Base-by-base conservation (phyloP, 2,797 vertebrate genomes). In the Fratercula arctica region DNA sequence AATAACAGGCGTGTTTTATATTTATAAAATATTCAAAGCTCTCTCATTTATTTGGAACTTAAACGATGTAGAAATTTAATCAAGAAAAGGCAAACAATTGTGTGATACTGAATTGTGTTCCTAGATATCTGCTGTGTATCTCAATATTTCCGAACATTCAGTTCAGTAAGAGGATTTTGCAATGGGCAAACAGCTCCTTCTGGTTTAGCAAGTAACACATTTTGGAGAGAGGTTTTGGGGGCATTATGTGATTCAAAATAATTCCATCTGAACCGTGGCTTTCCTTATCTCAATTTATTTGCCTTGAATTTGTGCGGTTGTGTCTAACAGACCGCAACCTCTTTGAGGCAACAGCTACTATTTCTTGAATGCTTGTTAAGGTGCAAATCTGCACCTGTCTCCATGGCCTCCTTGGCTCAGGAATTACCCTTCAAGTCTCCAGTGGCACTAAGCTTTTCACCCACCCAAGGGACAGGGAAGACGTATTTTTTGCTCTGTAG, bases 241-340 rank as follows among this genome's bases (percentile, higher is more conserved):
- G 4, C 1, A 2, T 45, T 28, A 10, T 28, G 13, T 69, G 66
- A 43, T 54, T 75, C 59, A 7, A 11, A 39, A 39, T 23, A 79
- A 67, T 61, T 69, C 69, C 45, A 41, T 45, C 28, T 66, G 60
- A 83, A 7, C n/a, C 28, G 16, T 41, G 77, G 21, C 16, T 94
- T 85, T 69, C 35, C 51, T 70, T 33, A 9, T 29, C 21, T 69
- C 51, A 5, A 4, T 25, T 64, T 46, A 25, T 70, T 60, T 77
- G 48, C 56, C 29, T 76, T 41, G 45, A 23, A 11, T 46, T 77
- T 0, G 0, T 31, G 39, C 66, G 13, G 9, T 57, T 1, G 0
- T 39, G 16, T 51, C 20, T 86, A 59, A 25, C 4, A 45, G 45
- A 12, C 20, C 73, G 8, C 19, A 50, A 0, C n/a, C 39, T 81